These are phyloP conservation scores for Drosophila willistoni DNA, from an alignment of 1,140 invertebrate species.

Conservation along the genomic window DNA sequence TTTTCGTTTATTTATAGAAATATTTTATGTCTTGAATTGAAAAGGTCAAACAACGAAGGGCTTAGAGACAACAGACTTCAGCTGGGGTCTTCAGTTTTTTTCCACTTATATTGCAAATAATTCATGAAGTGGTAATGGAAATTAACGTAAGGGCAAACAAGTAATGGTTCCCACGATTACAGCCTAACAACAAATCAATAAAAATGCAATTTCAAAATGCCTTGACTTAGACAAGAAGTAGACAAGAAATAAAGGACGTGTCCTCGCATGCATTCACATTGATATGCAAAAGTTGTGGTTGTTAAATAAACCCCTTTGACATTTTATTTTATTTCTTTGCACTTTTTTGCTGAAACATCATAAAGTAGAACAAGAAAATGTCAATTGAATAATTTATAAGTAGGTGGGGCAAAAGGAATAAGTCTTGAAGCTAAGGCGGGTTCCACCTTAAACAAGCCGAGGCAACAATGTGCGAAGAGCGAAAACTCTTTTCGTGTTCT, in stretches of 20 bases:
- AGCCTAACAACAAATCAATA: constrained; percentile 43
- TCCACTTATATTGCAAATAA: background rate
- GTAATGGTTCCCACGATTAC: constrained; percentile 36
- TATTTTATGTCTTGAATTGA: too few relatives aligned
- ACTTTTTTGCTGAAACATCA: constrained; percentile 42
- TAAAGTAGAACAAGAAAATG: constrained; percentile 31
- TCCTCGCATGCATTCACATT: constrained; percentile 32
- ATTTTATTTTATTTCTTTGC: constrained; percentile 21
- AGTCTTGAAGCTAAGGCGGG: constrained; percentile 25
- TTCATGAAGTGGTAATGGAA: background rate
- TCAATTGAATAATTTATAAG: constrained; percentile 47
- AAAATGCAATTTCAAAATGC: constrained; percentile 40
- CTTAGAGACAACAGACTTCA: background rate
- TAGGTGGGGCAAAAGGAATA: background rate
- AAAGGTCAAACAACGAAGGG: too few relatives aligned
- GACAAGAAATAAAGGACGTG: background rate
- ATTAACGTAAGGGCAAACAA: constrained; percentile 4
- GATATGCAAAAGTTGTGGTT: constrained; percentile 50
- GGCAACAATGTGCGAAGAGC: constrained; percentile 3
- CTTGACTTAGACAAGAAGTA: background rate
- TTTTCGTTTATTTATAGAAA: too few relatives aligned
- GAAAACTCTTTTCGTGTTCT: background rate
- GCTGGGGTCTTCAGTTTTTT: background rate
- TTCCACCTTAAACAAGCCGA: constrained; percentile 18
- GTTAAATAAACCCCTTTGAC: constrained; percentile 38